These are phyloP conservation scores for Microvelia longipes DNA, from an alignment of 1,140 invertebrate genomes.

Conservation along the genomic window DNA sequence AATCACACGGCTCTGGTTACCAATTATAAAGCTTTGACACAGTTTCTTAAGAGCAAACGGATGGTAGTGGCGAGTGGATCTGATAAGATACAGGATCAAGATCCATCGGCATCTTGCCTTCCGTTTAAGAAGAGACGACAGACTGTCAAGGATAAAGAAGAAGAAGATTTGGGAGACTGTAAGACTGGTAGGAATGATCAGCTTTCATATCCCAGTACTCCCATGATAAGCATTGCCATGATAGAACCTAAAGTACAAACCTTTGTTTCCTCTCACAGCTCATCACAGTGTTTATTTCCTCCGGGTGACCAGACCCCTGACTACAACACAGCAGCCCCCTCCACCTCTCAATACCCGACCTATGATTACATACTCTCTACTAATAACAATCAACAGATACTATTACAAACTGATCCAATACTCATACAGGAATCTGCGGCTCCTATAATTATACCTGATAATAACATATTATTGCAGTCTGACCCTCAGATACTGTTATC, in stretches of 20 bases:
- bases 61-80: neutral
- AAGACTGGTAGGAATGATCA: neutral
- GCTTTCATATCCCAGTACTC: constrained; percentile 8
- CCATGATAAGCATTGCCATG: constrained; percentile 12
- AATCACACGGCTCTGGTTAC: constrained; percentile 1
- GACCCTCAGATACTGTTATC: too few species aligned
- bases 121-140: constrained; percentile 12
- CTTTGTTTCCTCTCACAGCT: neutral
- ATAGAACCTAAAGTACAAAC: constrained; percentile 1
- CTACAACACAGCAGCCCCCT: neutral
- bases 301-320: neutral
- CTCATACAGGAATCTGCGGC: too few species aligned
- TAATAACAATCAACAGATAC: too few species aligned
- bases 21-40: constrained; percentile 4
- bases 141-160: neutral
- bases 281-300: neutral
- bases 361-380: neutral
- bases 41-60: neutral
- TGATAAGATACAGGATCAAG: neutral
- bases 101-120: neutral
- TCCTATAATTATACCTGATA: neutral
- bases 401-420: too few species aligned
- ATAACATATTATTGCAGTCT: neutral
- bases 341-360: neutral
- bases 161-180: neutral